These are phyloP conservation scores for Sebastes schlegelii DNA, from an alignment of 2,113 vertebrate genomes.

Conservation along the genomic window DNA sequence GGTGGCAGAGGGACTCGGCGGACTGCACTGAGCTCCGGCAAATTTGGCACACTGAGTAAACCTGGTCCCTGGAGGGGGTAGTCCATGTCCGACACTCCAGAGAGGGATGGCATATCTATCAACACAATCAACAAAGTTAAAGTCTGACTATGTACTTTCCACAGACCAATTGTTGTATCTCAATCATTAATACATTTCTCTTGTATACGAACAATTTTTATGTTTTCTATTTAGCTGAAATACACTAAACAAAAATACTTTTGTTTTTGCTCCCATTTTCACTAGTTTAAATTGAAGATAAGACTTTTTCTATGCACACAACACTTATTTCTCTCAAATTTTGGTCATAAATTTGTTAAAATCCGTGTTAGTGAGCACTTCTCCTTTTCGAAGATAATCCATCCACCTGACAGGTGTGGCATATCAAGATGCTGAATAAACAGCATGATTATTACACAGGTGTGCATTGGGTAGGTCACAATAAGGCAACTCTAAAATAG, in stretches of 20 bases:
- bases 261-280: background rate
- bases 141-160: background rate
- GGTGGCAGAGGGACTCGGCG: constrained; percentile 94
- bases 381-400: background rate
- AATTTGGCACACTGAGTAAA: constrained; percentile 90
- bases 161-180: background rate
- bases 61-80: constrained; percentile 96
- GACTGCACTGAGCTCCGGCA: constrained; percentile 93
- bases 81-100: constrained; percentile 97
- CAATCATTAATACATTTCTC: no score
- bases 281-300: background rate
- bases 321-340: background rate
- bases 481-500: background rate
- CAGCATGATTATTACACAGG: background rate
- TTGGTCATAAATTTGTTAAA: background rate
- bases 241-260: background rate
- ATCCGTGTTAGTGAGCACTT: background rate
- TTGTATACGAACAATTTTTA: no score
- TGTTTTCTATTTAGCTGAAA: background rate
- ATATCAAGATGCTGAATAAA: background rate
- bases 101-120: constrained; percentile 91
- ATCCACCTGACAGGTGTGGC: background rate
- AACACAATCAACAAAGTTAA: constrained; percentile 50
- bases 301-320: background rate
- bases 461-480: background rate